phyloP scores from a whole-genome alignment of 2,797 vertebrate species.

The Myotis myotis region DNA sequence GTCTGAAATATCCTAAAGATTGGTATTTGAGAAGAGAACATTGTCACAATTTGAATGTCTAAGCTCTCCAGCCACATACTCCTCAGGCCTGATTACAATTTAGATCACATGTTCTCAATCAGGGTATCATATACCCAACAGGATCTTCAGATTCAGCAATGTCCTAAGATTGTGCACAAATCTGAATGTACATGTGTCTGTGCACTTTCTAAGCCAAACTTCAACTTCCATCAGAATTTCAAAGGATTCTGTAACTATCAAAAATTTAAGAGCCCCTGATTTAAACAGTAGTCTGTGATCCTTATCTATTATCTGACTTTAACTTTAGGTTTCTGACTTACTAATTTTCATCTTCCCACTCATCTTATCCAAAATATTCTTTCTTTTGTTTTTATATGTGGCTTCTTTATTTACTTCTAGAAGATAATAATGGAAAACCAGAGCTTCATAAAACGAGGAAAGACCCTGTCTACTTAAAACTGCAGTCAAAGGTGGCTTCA shows the following conservation, averaged over 20 bases:
- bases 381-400: conserved; percentile 58
- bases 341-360: conserved; percentile 40
- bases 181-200: neutral
- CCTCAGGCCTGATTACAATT: neutral
- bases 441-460: conserved; percentile 10
- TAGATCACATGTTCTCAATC: neutral
- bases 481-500: neutral
- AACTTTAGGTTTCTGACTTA: conserved; percentile 37
- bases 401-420: conserved; percentile 27
- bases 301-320: conserved; percentile 19
- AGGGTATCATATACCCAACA: neutral
- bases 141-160: neutral
- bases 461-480: neutral
- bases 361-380: conserved; percentile 40
- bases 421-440: conserved; percentile 60
- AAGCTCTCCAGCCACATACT: neutral
- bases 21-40: conserved; percentile 39
- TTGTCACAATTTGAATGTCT: neutral
- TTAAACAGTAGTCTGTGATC: neutral
- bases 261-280: neutral
- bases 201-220: neutral
- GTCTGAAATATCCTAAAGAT: neutral
- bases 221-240: neutral
- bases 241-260: neutral
- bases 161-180: neutral